Base-by-base conservation (phyloP, 2,797 vertebrate species). In the Carduelis carduelis region DNA sequence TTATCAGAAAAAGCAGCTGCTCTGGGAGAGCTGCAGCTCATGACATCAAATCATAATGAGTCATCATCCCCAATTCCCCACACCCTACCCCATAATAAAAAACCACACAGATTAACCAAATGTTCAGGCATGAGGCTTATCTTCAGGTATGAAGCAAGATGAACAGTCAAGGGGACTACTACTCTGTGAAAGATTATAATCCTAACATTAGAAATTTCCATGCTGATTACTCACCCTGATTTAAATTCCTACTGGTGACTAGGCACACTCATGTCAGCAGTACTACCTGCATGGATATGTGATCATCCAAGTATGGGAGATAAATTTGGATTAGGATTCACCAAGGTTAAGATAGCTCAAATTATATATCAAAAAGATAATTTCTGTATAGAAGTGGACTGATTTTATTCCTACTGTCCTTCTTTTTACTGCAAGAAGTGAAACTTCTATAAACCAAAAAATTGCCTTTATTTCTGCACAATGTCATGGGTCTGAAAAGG, bases 1-100 rank as follows among this genome's bases (percentile, higher is more conserved):
- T 69, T 95, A 52, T 83, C 52, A 92, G 70, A 70, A 92, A 87
- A 95, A 89, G 76, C 89, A 96, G 93, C 69, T 95, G 93, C 50
- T 87, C 60, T 64, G 72, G 41, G 64, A 92, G 85, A 81, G n/a
- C 84, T 83, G 64, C 89, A 87, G 68, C 84, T 92, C 60, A 43
- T 7, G 23, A 30, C 41, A 77, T 77, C 84, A 85, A 64, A 85
- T 56, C 34, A 28, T 30, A 71, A 41, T 52, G 56, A 85, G 34
- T 92, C 81, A 94, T 59, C 75, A 77, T 35, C 41, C 60, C 34
- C 78, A 49, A 1, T 24, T 75, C 52, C 47, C n/a, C 19, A 46
- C 1, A 3, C 21, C 8, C 32, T 52, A 35, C 20, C 44, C 52
- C 27, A 3, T 28, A 66, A 60, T 18, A 65, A 56, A 77, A 91